phyloP scores from a whole-genome alignment of 2,113 vertebrate species.

The Camelus dromedarius region DNA sequence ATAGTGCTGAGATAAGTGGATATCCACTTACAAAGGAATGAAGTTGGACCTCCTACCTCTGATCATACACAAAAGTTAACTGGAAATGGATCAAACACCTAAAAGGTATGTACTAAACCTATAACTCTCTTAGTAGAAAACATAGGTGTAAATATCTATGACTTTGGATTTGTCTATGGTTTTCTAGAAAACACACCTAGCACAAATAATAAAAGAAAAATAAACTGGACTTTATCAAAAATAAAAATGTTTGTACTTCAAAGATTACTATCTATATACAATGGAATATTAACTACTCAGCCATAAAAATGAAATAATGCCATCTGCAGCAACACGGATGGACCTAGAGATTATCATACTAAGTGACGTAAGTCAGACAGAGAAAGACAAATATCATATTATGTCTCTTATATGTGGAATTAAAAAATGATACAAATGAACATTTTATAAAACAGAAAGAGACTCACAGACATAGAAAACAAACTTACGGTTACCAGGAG shows the following conservation, averaged over 20 bases:
- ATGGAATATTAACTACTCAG: too few relatives aligned
- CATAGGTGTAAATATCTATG: not conserved
- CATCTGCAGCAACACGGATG: too few relatives aligned
- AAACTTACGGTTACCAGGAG: too few relatives aligned
- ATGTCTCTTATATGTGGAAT: too few relatives aligned
- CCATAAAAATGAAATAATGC: too few relatives aligned
- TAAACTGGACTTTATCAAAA: not conserved
- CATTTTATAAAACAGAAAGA: too few relatives aligned
- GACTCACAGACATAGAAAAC: too few relatives aligned
- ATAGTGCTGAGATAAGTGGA: not conserved
- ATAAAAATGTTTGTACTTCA: not conserved
- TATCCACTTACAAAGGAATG: not conserved
- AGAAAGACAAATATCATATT: too few relatives aligned
- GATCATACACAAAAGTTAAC: not conserved
- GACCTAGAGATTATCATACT: too few relatives aligned
- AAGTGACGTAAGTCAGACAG: too few relatives aligned
- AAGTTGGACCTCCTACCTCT: not conserved
- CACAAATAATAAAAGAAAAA: not conserved
- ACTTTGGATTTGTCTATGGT: not conserved
- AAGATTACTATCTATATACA: not conserved
- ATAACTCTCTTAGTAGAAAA: not conserved
- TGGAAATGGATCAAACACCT: not conserved
- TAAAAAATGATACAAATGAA: too few relatives aligned
- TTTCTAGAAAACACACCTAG: not conserved
- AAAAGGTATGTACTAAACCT: not conserved